Evolutionary conservation across 2,888 invertebrate species (phyloP).

Genomic region (Emmelina monodactyla): DNA sequence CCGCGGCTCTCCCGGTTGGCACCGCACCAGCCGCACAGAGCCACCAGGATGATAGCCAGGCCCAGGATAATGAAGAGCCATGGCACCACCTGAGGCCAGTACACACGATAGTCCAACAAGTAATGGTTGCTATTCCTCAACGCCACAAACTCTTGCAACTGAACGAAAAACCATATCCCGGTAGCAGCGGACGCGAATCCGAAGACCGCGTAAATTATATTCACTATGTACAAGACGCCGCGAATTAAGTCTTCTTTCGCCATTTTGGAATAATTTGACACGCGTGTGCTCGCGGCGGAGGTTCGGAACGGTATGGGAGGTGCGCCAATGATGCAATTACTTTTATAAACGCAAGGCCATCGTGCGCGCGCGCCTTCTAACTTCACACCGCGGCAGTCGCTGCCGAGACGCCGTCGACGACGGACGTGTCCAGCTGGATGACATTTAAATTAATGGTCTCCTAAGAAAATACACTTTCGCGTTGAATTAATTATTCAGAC

Average conservation of each 20-base stretch:
- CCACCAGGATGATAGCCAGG: conserved; percentile 42
- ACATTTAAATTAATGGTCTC: no score
- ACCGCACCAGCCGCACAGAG: conserved; percentile 55
- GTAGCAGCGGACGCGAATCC: conserved; percentile 49
- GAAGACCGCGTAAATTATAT: conserved; percentile 51
- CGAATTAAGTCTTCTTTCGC: conserved; percentile 51
- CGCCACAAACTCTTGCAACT: conserved; percentile 46
- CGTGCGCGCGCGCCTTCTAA: conserved; percentile 22
- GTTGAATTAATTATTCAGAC: no score
- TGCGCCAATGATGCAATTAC: conserved; percentile 30
- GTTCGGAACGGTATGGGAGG: conserved; percentile 47
- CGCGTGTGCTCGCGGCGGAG: conserved; percentile 29
- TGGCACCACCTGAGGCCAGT: conserved; percentile 60
- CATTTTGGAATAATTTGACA: conserved; percentile 26
- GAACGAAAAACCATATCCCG: conserved; percentile 60
- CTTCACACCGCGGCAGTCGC: no score
- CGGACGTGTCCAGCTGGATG: no score
- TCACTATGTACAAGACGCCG: conserved; percentile 45
- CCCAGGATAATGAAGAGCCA: conserved; percentile 56
- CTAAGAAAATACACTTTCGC: no score
- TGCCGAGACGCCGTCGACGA: no score
- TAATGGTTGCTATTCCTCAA: conserved; percentile 55
- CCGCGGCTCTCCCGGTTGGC: conserved; percentile 46
- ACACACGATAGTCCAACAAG: conserved; percentile 49
- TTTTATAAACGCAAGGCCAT: conserved; percentile 47